Conservation (phyloP, 2,113 vertebrate species). For the Neolamprologus caudopunctatus region DNA sequence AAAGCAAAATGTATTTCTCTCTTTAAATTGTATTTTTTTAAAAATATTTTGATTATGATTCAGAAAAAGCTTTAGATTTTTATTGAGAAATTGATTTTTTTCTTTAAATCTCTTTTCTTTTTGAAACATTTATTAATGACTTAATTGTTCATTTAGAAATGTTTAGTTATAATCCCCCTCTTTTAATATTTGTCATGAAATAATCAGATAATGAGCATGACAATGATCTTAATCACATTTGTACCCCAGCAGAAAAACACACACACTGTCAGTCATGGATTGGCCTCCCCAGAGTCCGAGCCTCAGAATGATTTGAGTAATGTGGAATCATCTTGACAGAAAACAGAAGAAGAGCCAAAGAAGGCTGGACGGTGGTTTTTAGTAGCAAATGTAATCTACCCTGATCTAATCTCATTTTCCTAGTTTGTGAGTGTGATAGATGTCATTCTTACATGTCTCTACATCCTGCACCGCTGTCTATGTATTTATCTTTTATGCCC, state of each 20-base stretch:
- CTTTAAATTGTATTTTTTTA: neutral
- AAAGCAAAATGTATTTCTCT: neutral
- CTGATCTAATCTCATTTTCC: neutral
- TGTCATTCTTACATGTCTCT: neutral
- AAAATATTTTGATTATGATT: neutral
- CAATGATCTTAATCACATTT: neutral
- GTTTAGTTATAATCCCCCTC: neutral
- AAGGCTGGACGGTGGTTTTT: neutral
- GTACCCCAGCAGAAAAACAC: neutral
- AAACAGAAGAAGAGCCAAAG: neutral
- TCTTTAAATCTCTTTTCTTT: neutral
- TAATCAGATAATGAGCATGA: neutral
- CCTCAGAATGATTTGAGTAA: neutral
- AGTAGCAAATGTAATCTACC: neutral
- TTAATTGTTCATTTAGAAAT: neutral
- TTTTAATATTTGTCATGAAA: neutral
- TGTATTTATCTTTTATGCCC: neutral
- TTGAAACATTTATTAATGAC: neutral
- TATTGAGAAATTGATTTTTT: neutral
- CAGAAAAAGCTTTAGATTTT: neutral
- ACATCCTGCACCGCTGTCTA: neutral
- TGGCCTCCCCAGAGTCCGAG: neutral
- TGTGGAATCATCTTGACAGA: neutral
- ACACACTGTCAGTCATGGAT: neutral
- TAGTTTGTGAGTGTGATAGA: neutral